Evolutionary conservation across 1,140 invertebrate species (phyloP), one percentile per base, ranked within the genome.

Genomic region (Littorina saxatilis): DNA sequence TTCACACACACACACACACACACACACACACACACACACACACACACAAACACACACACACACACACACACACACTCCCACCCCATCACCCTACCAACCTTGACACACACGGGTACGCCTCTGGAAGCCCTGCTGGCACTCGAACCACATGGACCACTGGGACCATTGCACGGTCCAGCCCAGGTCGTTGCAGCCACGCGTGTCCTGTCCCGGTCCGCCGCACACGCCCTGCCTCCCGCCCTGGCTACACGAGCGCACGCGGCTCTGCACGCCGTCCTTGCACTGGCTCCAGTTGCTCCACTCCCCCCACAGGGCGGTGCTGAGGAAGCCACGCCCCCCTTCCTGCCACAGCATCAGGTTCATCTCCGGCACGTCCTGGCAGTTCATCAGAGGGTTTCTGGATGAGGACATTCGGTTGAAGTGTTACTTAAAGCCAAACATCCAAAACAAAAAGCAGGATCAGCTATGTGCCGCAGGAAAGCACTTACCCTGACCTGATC

Each of bases 131-230:
- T 29, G 70, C 29, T 5, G 43, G 39, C 70, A 73, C 37, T 39
- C 37, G 39, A 43, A 73, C 70, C 70, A 73, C 37, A 23, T 0
- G 4, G 70, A 73, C 70, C 70, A 73, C 37, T 40, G 13, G 0
- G 37, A 15, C 70, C 70, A 73, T 20, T 73, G 70, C 39, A 39
- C 17, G 11, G 40, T 73, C 70, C 70, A 73, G 37, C 40, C 70
- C 23, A n/a, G 70, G 23, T 39, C 37, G 0, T 17, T n/a, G 39
- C 70, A 73, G 13, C 13, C 23, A 15, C 40, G 70, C 17, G 40
- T 1, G 37, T 73, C 37, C 39, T 39, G 35, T 70, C 32, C 17
- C 4, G 39, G 23, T 32, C 32, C 68, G 39, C 32, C 17, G 32
- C 68, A 70, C 32, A 13, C 15, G 11, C 15, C 15, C 9, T 23